Evolutionary conservation across 2,888 invertebrate genomes (phyloP), one percentile per base, ranked within the genome.

Genomic region (Abscondita cerata): DNA sequence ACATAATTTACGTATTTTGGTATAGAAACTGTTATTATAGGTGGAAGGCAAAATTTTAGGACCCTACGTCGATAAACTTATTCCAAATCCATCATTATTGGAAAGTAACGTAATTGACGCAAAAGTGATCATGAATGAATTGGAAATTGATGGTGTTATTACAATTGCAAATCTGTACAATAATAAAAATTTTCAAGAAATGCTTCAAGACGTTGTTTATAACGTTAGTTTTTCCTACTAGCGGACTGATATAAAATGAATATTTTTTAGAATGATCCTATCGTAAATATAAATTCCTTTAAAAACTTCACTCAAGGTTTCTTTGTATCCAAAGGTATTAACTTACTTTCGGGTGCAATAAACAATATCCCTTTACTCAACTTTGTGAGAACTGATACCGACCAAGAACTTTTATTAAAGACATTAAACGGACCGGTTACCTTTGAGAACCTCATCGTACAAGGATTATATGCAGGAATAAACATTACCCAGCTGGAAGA

Each of bases 141-240:
- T 88, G 8, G 75, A 81, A 67, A 81, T 87, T 0, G 73, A 80
- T 8, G 87, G 87, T 4, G 72, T 80, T 0, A 68, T 87, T 13
- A 73, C 76, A 12, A 66, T 87, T 2, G 74, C 76, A 2, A 77
- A 82, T n/a, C 70, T 72, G 6, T 72, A 84, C 2, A 82, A 84
- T 67, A 76, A 76, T 0, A 70, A 73, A 3, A 70, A 73, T 44
- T 81, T 83, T 52, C 71, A 76, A n/a, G 56, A 72, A 2, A 38
- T 77, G 12, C 73, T 87, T 0, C 72, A 77, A 0, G 83, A 86
- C 72, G 69, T 87, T 2, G 73, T 85, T 2, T 81, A 83, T 58
- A 80, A 78, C 52, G 77, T 77, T 66, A 67, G 53, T 51, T 12
- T 52, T 57, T n/a, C n/a, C n/a, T n/a, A n/a, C n/a, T n/a, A n/a